Evolutionary conservation across 2,888 invertebrate species (phyloP).

Genomic region (Dendrolimus pini): DNA sequence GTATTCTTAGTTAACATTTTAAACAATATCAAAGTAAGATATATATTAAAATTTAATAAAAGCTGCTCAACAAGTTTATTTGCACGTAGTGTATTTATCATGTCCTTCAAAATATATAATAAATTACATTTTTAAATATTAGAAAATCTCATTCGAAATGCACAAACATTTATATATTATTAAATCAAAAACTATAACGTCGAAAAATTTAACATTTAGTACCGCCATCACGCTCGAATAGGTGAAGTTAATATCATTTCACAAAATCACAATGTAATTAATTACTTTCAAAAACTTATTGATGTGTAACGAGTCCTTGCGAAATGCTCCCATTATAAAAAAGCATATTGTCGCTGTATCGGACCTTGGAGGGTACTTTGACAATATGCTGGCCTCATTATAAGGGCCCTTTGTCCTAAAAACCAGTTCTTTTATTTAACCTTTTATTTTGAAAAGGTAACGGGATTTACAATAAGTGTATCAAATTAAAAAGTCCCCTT

Average conservation of each 20-base stretch:
- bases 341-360: constrained; percentile 61
- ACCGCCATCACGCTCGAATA: not conserved
- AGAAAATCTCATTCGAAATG: too few species aligned
- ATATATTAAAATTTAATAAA: too few species aligned
- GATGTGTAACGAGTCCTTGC: constrained; percentile 27
- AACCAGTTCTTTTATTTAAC: constrained; percentile 66
- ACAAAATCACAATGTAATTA: not conserved
- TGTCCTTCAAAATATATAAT: too few species aligned
- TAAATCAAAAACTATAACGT: too few species aligned
- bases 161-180: too few species aligned
- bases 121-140: too few species aligned
- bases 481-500: constrained; percentile 68
- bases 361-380: constrained; percentile 60
- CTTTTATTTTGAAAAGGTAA: constrained; percentile 56
- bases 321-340: constrained; percentile 50
- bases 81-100: too few species aligned
- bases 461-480: constrained; percentile 67
- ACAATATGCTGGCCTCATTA: constrained; percentile 74
- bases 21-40: too few species aligned
- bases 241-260: not conserved
- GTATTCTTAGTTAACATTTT: too few species aligned
- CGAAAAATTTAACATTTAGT: too few species aligned
- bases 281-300: constrained; percentile 7
- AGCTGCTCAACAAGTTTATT: too few species aligned
- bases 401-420: constrained; percentile 73